Evolutionary conservation across 2,888 invertebrate species (phyloP).

Genomic region (Synergus umbraculus): DNA sequence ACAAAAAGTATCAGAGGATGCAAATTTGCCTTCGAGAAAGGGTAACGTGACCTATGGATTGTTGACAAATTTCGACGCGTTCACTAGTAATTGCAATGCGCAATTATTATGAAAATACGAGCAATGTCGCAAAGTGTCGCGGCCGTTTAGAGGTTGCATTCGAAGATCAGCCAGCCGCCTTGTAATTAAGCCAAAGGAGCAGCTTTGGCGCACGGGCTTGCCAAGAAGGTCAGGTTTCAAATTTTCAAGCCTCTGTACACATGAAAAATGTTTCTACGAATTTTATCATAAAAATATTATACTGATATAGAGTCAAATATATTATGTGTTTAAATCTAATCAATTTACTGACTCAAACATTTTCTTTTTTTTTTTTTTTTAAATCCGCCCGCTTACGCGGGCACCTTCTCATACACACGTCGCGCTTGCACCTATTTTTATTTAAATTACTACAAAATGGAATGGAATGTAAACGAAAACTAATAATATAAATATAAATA

Average conservation of each 20-base stretch:
- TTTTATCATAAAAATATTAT: too few relatives aligned
- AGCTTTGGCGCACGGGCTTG: slow-evolving; percentile 11
- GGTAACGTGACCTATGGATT: slow-evolving; percentile 32
- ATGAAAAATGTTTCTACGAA: background rate
- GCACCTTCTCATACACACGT: too few relatives aligned
- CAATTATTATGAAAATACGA: slow-evolving; percentile 31
- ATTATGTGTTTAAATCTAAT: too few relatives aligned
- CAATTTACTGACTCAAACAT: too few relatives aligned
- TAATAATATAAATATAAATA: too few relatives aligned
- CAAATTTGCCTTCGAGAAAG: background rate
- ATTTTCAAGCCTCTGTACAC: background rate
- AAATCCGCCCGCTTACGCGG: too few relatives aligned
- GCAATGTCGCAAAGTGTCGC: slow-evolving; percentile 35
- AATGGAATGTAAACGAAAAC: too few relatives aligned
- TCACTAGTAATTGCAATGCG: slow-evolving; percentile 9
- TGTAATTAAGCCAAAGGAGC: slow-evolving; percentile 25
- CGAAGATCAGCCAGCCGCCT: slow-evolving; percentile 21
- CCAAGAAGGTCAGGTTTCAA: slow-evolving; percentile 37
- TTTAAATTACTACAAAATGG: too few relatives aligned
- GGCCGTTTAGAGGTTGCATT: slow-evolving; percentile 4
- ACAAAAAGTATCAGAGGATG: slow-evolving; percentile 21
- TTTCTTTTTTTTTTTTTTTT: too few relatives aligned
- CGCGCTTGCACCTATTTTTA: too few relatives aligned
- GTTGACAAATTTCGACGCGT: slow-evolving; percentile 10
- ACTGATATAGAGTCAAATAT: too few relatives aligned